Evolutionary conservation across 2,888 invertebrate genomes (phyloP).

Genomic region (Trichopria drosophilae): DNA sequence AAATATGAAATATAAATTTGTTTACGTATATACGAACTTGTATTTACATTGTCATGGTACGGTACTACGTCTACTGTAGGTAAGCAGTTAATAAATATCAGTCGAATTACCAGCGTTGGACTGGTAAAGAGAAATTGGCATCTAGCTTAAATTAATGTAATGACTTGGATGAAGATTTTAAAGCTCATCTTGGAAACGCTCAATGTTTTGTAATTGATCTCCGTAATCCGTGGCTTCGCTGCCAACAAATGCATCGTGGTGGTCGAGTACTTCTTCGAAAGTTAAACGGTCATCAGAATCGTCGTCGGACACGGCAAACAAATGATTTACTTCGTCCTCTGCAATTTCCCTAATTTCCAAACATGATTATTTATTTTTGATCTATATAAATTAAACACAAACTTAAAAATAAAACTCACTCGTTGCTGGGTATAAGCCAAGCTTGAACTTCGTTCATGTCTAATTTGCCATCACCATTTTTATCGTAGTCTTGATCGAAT

Average conservation of each 20-base stretch:
- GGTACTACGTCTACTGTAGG: too few species aligned
- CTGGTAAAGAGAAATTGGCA: too few species aligned
- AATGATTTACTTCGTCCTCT: constrained; percentile 85
- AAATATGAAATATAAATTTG: too few species aligned
- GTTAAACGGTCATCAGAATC: constrained; percentile 79
- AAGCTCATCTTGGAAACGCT: constrained; percentile 79
- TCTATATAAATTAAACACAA: not conserved
- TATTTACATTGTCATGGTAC: too few species aligned
- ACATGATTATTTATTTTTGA: constrained; percentile 4
- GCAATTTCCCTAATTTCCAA: constrained; percentile 73
- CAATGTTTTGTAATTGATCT: constrained; percentile 78
- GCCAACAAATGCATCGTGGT: constrained; percentile 89
- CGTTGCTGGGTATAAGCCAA: constrained; percentile 91
- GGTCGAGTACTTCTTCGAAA: constrained; percentile 78
- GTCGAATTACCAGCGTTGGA: too few species aligned
- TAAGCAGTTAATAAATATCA: too few species aligned
- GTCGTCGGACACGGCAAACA: constrained; percentile 84
- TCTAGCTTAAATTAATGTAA: too few species aligned
- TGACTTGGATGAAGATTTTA: too few species aligned
- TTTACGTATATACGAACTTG: too few species aligned
- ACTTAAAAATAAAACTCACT: constrained; percentile 64
- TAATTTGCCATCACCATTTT: constrained; percentile 79
- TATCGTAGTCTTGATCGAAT: constrained; percentile 85
- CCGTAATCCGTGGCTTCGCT: constrained; percentile 91
- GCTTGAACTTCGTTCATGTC: constrained; percentile 77